Evolutionary conservation across 2,113 vertebrate species (phyloP).

Genomic region (Gallinago media): DNA sequence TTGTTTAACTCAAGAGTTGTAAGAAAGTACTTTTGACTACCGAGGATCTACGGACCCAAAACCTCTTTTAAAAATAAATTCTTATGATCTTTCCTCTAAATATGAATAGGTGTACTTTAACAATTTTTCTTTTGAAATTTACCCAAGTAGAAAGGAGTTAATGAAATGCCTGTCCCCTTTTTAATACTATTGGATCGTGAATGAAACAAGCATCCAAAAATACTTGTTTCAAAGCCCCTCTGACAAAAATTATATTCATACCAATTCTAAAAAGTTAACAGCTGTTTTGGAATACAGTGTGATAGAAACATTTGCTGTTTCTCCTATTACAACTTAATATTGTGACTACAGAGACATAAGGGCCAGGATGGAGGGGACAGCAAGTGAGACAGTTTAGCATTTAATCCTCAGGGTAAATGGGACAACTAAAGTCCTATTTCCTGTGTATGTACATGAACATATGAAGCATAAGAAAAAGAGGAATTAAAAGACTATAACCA

Average conservation of each 20-base stretch:
- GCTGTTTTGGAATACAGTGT: background rate
- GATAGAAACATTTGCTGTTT: background rate
- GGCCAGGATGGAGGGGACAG: background rate
- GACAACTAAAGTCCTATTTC: background rate
- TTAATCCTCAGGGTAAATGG: background rate
- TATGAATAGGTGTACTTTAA: background rate
- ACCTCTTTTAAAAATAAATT: background rate
- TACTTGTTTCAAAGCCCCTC: background rate
- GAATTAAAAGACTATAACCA: background rate
- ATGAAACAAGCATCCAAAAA: background rate
- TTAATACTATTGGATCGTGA: background rate
- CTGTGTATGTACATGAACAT: background rate
- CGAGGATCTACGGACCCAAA: background rate
- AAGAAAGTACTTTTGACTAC: background rate
- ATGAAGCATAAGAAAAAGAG: background rate
- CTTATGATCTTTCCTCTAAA: background rate
- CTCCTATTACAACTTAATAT: background rate
- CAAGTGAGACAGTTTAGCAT: background rate
- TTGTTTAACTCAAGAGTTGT: background rate
- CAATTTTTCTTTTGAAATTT: background rate
- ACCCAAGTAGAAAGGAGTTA: background rate
- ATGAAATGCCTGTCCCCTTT: background rate
- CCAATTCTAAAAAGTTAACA: background rate
- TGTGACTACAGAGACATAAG: background rate
- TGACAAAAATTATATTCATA: background rate